Percentiles rank a stretch among this genome's conserved stretches.
These are phyloP conservation scores for Panzeria rudis DNA, from an alignment of 2,888 invertebrate species.

Conservation along the genomic window DNA sequence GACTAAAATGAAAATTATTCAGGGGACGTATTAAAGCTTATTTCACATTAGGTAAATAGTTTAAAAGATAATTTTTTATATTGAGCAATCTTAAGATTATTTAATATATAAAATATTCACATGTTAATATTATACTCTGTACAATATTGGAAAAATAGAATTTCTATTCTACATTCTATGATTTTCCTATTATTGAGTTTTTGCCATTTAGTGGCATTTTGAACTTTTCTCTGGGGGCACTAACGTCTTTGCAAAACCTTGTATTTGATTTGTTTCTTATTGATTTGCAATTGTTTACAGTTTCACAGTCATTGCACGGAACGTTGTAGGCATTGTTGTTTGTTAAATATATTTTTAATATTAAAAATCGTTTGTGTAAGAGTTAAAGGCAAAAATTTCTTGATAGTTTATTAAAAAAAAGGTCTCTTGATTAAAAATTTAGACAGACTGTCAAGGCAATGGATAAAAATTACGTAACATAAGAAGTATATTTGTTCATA, in stretches of 20 bases:
- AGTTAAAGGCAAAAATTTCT: neutral
- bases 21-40: neutral
- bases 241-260: neutral
- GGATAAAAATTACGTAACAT: neutral
- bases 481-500: neutral
- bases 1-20: neutral
- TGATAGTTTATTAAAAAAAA: neutral
- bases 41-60: constrained; percentile 11
- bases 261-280: constrained; percentile 57
- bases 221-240: neutral
- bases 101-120: neutral
- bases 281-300: constrained; percentile 57
- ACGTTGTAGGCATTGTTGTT: neutral
- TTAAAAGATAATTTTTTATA: neutral
- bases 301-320: neutral
- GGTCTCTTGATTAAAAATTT: constrained; percentile 2
- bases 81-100: neutral
- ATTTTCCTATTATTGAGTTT: neutral
- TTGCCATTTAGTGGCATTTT: constrained; percentile 23
- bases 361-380: neutral
- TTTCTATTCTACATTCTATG: neutral
- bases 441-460: constrained; percentile 8
- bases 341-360: neutral
- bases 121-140: neutral
- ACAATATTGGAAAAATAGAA: neutral